These are phyloP conservation scores for Agrochola circellaris DNA, from an alignment of 2,888 invertebrate species.

Conservation along the genomic window DNA sequence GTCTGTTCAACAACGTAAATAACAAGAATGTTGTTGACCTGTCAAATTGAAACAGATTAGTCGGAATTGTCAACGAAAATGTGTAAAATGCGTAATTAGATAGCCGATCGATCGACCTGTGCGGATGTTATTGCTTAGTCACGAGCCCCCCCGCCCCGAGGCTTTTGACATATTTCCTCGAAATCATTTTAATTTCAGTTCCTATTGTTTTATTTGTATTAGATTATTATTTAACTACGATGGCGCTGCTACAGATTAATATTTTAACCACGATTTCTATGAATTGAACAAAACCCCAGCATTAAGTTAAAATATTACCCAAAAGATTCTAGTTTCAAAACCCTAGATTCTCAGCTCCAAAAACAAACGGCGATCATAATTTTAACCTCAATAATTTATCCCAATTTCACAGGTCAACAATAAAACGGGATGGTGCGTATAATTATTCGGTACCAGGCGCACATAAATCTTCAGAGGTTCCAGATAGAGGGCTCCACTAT, in stretches of 20 bases:
- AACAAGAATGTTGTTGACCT: no score
- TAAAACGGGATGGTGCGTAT: conserved; percentile 68
- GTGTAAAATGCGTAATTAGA: no score
- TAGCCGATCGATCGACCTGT: not conserved
- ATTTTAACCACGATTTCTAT: no score
- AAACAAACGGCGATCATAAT: conserved; percentile 41
- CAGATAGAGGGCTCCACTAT: conserved; percentile 70
- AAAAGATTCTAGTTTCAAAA: conserved; percentile 8
- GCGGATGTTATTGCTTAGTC: not conserved
- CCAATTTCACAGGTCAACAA: conserved; percentile 68
- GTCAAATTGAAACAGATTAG: no score
- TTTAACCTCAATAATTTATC: conserved; percentile 51
- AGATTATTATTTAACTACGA: not conserved
- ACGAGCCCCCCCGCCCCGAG: not conserved
- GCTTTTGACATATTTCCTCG: not conserved
- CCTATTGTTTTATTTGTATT: not conserved
- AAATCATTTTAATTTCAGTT: not conserved
- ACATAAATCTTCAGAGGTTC: conserved; percentile 72
- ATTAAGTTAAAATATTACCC: not conserved
- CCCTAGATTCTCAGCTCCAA: not conserved
- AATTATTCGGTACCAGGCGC: conserved; percentile 70
- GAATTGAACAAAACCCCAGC: not conserved
- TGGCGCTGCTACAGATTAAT: not conserved
- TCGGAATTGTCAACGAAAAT: no score
- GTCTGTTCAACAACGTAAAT: no score